Conservation (phyloP, 2,797 vertebrate species). For the Balearica regulorum region DNA sequence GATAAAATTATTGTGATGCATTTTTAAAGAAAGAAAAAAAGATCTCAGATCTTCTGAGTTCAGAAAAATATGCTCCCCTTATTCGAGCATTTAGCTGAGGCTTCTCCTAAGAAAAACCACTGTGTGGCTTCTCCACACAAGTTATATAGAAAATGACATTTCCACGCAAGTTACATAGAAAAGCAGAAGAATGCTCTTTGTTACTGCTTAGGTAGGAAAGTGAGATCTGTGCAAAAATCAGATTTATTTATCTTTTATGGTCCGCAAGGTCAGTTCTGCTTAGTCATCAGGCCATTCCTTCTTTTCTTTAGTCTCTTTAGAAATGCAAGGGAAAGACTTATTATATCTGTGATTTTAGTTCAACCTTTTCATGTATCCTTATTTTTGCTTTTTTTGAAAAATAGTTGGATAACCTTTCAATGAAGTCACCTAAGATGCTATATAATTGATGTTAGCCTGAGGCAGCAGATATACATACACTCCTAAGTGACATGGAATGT, state of each 20-base stretch:
- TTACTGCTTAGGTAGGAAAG: background rate
- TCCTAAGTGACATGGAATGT: conserved; percentile 8
- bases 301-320: background rate
- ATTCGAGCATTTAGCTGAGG: background rate
- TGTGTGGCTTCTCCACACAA: background rate
- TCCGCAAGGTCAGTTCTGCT: background rate
- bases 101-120: background rate
- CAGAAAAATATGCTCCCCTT: background rate
- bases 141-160: background rate
- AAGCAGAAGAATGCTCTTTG: background rate
- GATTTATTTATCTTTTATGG: background rate
- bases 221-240: background rate
- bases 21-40: background rate
- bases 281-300: background rate
- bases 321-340: background rate
- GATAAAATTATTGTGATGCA: background rate
- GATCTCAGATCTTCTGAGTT: background rate
- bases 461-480: background rate
- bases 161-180: background rate
- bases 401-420: conserved; percentile 35
- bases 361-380: background rate
- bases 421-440: background rate
- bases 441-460: conserved; percentile 32
- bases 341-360: background rate
- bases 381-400: background rate